Conservation (phyloP, 2,888 invertebrate species). For the Lottia gigantea region DNA sequence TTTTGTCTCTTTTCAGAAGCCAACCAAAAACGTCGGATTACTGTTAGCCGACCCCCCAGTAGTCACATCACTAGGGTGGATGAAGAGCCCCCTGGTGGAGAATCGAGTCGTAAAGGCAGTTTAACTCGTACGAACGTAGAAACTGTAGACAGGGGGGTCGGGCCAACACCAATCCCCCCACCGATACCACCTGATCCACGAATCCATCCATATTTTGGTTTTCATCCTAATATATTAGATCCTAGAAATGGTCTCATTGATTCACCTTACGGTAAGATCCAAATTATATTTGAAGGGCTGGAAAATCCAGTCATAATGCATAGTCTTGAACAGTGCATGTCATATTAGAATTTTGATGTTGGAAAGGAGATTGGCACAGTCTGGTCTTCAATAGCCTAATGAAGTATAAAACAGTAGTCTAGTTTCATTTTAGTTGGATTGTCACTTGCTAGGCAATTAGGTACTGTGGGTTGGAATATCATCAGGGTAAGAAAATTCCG, state of each 20-base stretch:
- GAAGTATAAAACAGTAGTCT: too few species aligned
- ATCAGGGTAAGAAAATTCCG: too few species aligned
- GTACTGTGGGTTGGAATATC: too few species aligned
- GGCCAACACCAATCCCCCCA: conserved; percentile 63
- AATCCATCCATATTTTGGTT: conserved; percentile 40
- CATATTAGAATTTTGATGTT: too few species aligned
- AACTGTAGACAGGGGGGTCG: conserved; percentile 64
- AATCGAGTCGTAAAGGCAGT: conserved; percentile 26
- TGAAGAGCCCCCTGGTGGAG: conserved; percentile 52
- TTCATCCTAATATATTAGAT: conserved; percentile 31
- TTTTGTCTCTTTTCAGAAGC: conserved; percentile 27
- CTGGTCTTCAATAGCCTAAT: too few species aligned
- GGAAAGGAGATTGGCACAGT: too few species aligned
- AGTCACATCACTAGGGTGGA: conserved; percentile 53
- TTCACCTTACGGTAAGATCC: conserved; percentile 44
- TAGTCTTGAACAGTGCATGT: too few species aligned
- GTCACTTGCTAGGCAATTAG: too few species aligned
- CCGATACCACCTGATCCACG: conserved; percentile 41
- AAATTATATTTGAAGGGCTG: neutral
- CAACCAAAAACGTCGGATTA: conserved; percentile 38
- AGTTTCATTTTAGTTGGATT: too few species aligned
- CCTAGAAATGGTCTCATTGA: conserved; percentile 30
- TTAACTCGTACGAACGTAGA: conserved; percentile 51
- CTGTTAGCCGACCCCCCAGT: conserved; percentile 52
- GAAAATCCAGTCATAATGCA: too few species aligned